Evolutionary conservation across 2,113 vertebrate genomes (phyloP).

Genomic region (Cephalopterus ornatus): DNA sequence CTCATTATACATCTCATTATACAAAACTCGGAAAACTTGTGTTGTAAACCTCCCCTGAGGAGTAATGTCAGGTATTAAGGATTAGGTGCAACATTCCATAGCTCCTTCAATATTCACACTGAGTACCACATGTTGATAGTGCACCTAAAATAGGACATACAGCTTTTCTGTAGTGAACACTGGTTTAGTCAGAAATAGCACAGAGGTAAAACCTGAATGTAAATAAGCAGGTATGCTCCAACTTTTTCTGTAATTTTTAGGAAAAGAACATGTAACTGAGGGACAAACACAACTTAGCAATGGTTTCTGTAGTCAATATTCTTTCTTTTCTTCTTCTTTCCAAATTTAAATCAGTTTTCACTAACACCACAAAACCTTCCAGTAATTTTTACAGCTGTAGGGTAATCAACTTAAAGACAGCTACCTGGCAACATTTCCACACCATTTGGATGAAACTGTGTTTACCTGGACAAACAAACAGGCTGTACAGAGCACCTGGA

Average conservation of each 20-base stretch:
- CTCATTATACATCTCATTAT: constrained; percentile 17
- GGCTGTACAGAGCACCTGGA: background rate
- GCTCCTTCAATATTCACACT: background rate
- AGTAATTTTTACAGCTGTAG: background rate
- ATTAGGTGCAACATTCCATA: constrained; percentile 40
- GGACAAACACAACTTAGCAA: background rate
- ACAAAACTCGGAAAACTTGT: constrained; percentile 27
- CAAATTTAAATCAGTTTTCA: background rate
- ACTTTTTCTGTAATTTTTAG: background rate
- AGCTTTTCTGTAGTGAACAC: constrained; percentile 23
- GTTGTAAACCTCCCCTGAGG: constrained; percentile 7
- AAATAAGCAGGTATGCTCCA: background rate
- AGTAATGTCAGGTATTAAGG: constrained; percentile 20
- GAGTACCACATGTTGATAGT: background rate
- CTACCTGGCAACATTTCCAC: background rate
- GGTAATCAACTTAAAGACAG: background rate
- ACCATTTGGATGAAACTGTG: background rate
- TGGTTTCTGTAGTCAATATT: background rate
- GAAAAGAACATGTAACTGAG: background rate
- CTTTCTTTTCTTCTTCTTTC: background rate
- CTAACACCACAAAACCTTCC: background rate
- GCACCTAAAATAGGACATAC: constrained; percentile 12
- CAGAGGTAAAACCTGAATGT: background rate
- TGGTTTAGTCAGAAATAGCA: constrained; percentile 47
- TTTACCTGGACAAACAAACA: background rate